phyloP scores from a whole-genome alignment of 2,888 invertebrate genomes.

The Dryobotodes eremita region DNA sequence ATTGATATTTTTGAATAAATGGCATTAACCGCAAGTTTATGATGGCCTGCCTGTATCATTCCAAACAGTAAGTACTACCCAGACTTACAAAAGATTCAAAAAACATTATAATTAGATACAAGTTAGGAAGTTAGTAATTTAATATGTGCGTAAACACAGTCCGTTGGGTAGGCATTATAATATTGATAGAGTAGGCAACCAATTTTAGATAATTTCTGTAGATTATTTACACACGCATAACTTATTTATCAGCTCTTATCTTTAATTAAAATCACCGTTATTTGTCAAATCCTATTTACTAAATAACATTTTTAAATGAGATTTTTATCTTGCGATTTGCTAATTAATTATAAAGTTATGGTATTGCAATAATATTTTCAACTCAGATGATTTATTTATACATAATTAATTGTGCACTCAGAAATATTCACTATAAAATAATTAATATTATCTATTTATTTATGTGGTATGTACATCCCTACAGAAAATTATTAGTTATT shows the following conservation, averaged over 20 bases:
- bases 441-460: neutral
- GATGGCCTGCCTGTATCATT: neutral
- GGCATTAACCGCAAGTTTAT: neutral
- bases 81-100: neutral
- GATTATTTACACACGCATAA: slow-evolving; percentile 16
- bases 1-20: neutral
- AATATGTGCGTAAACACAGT: neutral
- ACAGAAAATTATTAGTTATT: neutral
- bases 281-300: slow-evolving; percentile 23
- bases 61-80: neutral
- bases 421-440: neutral
- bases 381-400: neutral
- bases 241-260: slow-evolving; percentile 12
- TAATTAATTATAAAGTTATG: neutral
- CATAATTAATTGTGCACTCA: neutral
- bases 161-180: neutral
- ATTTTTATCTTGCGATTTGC: neutral
- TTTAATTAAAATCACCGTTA: slow-evolving; percentile 32
- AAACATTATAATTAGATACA: neutral
- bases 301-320: neutral
- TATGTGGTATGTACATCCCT: neutral
- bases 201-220: slow-evolving; percentile 18
- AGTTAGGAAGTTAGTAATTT: neutral
- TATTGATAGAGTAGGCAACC: slow-evolving; percentile 5
- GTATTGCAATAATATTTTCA: neutral